Conservation (phyloP, 2,113 vertebrate species). For the Tragulus kanchil region DNA sequence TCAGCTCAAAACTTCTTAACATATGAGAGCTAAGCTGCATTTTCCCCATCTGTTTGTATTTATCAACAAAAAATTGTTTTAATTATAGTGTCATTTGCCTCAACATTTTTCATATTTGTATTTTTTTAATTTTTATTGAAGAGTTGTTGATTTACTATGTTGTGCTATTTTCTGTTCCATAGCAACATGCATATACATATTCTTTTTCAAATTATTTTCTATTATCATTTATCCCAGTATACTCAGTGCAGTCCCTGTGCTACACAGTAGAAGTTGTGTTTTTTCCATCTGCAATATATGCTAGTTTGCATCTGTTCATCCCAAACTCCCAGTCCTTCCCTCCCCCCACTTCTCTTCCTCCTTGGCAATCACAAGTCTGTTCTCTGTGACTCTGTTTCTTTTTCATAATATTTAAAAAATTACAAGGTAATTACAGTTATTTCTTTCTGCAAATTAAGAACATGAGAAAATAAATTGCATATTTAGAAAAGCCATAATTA, state of each 20-base stretch:
- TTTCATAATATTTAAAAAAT: neutral
- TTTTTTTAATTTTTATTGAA: neutral
- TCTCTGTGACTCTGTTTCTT: neutral
- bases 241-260: neutral
- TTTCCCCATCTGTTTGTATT: constrained; percentile 42
- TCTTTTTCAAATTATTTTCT: neutral
- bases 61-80: constrained; percentile 26
- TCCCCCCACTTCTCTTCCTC: neutral
- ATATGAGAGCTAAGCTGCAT: neutral
- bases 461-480: neutral
- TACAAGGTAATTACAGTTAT: neutral
- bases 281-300: neutral
- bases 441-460: constrained; percentile 58
- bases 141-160: neutral
- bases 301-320: neutral
- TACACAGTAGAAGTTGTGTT: neutral
- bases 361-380: neutral
- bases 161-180: neutral
- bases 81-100: neutral
- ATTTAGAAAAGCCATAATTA: constrained; percentile 15
- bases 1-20: neutral
- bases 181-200: neutral
- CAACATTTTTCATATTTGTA: neutral
- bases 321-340: neutral
- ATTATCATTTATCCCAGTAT: neutral